A percentile compares a stretch with the other conserved stretches of the same genome.
These are phyloP conservation scores for Ericerus pela DNA, from an alignment of 1,140 invertebrate species.

Conservation along the genomic window DNA sequence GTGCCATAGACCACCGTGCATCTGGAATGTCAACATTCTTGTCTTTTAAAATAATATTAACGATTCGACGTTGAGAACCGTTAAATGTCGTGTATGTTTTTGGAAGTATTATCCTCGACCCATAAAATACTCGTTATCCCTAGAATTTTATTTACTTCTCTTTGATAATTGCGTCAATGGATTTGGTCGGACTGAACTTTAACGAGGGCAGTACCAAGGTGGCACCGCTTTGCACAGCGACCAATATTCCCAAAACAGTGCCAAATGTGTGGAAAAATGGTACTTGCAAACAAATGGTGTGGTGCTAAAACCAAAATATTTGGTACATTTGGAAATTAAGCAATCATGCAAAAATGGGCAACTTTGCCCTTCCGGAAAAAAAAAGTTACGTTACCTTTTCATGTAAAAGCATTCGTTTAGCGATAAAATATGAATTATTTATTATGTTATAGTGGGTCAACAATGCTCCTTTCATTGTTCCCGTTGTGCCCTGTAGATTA, in stretches of 20 bases:
- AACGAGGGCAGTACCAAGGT: slow-evolving; percentile 53
- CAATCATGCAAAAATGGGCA: too few relatives aligned
- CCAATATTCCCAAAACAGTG: slow-evolving; percentile 49
- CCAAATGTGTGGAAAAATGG: slow-evolving; percentile 90
- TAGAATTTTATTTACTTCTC: slow-evolving; percentile 56
- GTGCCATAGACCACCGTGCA: slow-evolving; percentile 75
- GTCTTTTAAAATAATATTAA: too few relatives aligned
- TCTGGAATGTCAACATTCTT: too few relatives aligned
- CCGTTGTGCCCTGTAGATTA: slow-evolving; percentile 54
- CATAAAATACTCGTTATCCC: too few relatives aligned
- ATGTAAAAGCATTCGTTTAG: slow-evolving; percentile 18
- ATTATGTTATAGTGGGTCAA: slow-evolving; percentile 68
- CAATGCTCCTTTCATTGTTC: slow-evolving; percentile 72
- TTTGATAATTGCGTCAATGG: slow-evolving; percentile 45
- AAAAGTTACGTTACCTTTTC: slow-evolving; percentile 19
- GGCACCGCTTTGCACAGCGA: slow-evolving; percentile 43
- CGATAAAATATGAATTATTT: slow-evolving; percentile 56
- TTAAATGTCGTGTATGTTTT: too few relatives aligned
- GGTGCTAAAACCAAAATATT: slow-evolving; percentile 19
- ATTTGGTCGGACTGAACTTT: slow-evolving; percentile 49
- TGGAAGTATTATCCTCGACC: too few relatives aligned
- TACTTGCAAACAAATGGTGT: slow-evolving; percentile 55
- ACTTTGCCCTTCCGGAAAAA: too few relatives aligned
- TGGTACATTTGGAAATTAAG: neutral
- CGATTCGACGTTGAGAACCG: too few relatives aligned